Evolutionary conservation across 2,113 vertebrate species (phyloP).

Genomic region (Myrmecophaga tridactyla): DNA sequence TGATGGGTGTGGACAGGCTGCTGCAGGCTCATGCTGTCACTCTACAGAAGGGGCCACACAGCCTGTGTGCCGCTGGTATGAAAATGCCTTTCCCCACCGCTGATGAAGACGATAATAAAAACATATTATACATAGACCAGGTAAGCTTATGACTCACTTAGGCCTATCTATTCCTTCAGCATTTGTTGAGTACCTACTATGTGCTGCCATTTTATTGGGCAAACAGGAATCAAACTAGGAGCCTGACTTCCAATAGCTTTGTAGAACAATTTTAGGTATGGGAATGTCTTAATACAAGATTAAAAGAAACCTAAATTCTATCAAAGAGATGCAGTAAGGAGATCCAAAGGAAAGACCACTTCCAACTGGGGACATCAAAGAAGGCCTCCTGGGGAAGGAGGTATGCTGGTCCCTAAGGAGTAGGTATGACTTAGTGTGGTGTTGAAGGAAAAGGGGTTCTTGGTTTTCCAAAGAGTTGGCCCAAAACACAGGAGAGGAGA

Average conservation of each 20-base stretch:
- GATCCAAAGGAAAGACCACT: not conserved
- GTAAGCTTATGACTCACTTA: not conserved
- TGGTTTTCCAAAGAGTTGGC: not conserved
- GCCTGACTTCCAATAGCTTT: not conserved
- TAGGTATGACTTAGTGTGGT: not conserved
- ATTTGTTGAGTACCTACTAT: not conserved
- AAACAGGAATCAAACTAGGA: not conserved
- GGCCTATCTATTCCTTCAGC: not conserved
- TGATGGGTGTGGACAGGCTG: slow-evolving; percentile 20
- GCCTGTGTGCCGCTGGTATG: not conserved
- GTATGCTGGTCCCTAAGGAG: not conserved
- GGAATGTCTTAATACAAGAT: not conserved
- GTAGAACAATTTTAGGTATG: not conserved
- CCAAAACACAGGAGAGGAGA: not conserved
- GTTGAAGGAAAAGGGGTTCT: not conserved
- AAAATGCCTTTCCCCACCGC: not conserved
- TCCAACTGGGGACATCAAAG: not conserved
- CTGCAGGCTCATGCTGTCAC: not conserved
- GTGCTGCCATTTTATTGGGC: not conserved
- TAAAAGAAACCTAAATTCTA: not conserved
- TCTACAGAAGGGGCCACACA: not conserved
- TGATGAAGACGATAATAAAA: not conserved
- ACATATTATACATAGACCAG: not conserved
- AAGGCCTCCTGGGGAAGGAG: not conserved
- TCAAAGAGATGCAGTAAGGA: not conserved